Evolutionary conservation across 1,140 invertebrate genomes (phyloP).

Genomic region (Drosophila watanabei): DNA sequence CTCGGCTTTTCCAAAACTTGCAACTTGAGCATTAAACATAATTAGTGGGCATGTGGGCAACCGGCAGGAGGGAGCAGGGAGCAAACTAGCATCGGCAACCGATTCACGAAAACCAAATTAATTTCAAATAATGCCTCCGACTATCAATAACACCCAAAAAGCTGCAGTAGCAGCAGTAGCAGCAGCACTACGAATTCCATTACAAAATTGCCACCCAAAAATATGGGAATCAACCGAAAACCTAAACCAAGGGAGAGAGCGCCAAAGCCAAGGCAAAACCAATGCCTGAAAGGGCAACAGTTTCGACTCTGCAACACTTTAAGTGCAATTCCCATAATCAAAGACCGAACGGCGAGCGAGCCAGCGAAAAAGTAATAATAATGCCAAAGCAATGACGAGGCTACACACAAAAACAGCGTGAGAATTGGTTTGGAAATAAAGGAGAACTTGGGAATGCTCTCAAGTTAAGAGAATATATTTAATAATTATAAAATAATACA

Average conservation of each 20-base stretch:
- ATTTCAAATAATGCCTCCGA: constrained; percentile 62
- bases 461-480: neutral
- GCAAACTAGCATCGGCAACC: constrained; percentile 10
- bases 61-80: neutral
- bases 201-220: constrained; percentile 77
- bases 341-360: constrained; percentile 46
- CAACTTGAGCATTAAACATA: constrained; percentile 73
- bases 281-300: constrained; percentile 13
- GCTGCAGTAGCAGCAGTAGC: constrained; percentile 5
- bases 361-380: constrained; percentile 31
- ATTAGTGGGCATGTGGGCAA: constrained; percentile 67
- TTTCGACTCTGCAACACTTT: constrained; percentile 66
- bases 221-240: constrained; percentile 19
- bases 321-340: constrained; percentile 79
- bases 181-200: constrained; percentile 56
- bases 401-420: constrained; percentile 31
- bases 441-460: constrained; percentile 26
- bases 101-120: constrained; percentile 58
- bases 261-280: constrained; percentile 4
- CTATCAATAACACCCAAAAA: constrained; percentile 56
- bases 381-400: constrained; percentile 60
- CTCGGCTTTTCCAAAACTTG: constrained; percentile 45
- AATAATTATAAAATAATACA: neutral
- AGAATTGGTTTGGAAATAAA: neutral
- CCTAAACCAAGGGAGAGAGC: neutral